Evolutionary conservation across 2,113 vertebrate genomes (phyloP).

Genomic region (western clawed frog (Xenopus tropicalis)): DNA sequence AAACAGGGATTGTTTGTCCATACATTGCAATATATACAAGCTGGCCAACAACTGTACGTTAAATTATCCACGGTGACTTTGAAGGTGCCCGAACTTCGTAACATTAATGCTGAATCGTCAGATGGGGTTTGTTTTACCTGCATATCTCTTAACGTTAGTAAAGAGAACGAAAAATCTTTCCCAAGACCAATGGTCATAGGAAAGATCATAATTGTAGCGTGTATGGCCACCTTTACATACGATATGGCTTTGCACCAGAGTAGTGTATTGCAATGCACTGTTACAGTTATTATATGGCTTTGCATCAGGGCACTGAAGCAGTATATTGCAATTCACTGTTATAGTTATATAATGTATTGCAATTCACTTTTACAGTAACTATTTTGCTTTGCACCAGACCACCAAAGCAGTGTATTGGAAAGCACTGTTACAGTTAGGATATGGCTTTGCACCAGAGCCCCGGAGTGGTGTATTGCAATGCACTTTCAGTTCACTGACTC

Average conservation of each 20-base stretch:
- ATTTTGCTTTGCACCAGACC: neutral
- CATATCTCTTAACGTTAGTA: too few relatives aligned
- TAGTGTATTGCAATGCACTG: neutral
- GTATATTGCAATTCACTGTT: neutral
- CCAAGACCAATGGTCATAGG: too few relatives aligned
- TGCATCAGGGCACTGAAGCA: neutral
- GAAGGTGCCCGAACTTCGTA: too few relatives aligned
- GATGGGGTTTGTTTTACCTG: too few relatives aligned
- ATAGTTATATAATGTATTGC: neutral
- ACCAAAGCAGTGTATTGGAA: neutral
- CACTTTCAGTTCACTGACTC: constrained; percentile 37
- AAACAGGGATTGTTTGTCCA: too few relatives aligned
- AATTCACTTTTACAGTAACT: neutral
- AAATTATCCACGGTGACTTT: too few relatives aligned
- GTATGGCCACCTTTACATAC: neutral
- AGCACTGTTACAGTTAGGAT: neutral
- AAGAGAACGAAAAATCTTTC: too few relatives aligned
- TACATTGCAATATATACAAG: too few relatives aligned
- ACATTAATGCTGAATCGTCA: too few relatives aligned
- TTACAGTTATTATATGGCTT: neutral
- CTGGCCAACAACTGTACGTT: too few relatives aligned
- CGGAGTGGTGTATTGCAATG: too few relatives aligned
- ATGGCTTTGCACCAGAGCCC: neutral
- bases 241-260: neutral
- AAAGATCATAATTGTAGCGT: too few relatives aligned